Evolutionary conservation across 2,797 vertebrate genomes (phyloP), one percentile per base, ranked within the genome.

Genomic region (Ceyx erithaca): DNA sequence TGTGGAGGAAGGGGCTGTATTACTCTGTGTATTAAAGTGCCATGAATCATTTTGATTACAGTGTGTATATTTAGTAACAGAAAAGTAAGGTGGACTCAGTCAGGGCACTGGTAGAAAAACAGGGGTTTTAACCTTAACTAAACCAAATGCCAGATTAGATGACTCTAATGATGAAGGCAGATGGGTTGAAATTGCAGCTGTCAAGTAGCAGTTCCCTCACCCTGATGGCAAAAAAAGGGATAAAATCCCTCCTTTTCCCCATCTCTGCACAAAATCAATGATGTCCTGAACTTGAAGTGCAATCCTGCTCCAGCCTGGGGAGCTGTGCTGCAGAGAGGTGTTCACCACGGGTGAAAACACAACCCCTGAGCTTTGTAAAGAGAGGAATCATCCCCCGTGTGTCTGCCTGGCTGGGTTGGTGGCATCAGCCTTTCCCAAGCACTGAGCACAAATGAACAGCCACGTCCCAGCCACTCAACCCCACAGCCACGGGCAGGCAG

Each of bases 31-130:
- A 33, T 95, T 80, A 87, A 93, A 87, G 54, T 11, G n/a, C 31
- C 12, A 25, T 28, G 58, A 81, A 69, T 83, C 45, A 51, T 87
- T 94, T 79, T 66, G n/a, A 33, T 91, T 89, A 54, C 49, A 30
- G 25, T 57, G 68, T 33, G 26, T 66, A 14, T 52, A 31, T 70
- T 86, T 58, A 20, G 23, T 52, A 67, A 77, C 12, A 14, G 58
- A 73, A 78, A 89, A 81, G 26, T 26, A 17, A 80, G 73, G 58
- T 31, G 64, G 73, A 57, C 55, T 58, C 75, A 75, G 62, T 5
- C 46, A 40, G 79, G 63, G 81, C 76, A 46, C 67, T 13, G 22
- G 22, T 12, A 54, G 28, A 66, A 87, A 88, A 67, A 9, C 7
- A 15, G 35, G 30, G 58, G 3, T 91, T 75, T 57, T 79, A 70